Base-by-base conservation (phyloP, 2,888 invertebrate genomes). In the Taenaris catops region DNA sequence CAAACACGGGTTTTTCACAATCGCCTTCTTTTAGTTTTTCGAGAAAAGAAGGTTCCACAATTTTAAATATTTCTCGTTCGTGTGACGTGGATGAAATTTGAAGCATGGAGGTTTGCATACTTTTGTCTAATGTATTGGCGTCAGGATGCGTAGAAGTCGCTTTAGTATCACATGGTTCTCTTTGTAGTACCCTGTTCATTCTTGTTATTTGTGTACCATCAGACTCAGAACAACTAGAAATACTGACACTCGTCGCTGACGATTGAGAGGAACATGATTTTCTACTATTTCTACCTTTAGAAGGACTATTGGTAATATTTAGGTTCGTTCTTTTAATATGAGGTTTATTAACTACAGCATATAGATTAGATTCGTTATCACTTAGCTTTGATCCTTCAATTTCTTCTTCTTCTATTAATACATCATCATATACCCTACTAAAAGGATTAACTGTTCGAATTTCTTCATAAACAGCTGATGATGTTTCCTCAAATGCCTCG, bases 1-100 rank as follows among this genome's bases (percentile, higher is more conserved):
- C 93, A 70, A 95, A 96, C 1, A 96, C 94, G 2, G 96, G 95
- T 57, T 93, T 94, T 56, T 91, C 71, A 63, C 88, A 89, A 48
- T 89, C 90, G 3, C 89, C 90, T 63, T 90, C 75, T 61, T 90
- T 92, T 7, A 93, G 69, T 66, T 92, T 92, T 50, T 89, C 90
- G 43, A 93, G 71, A 59, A 93, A 93, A 6, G 93, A 93, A 16
- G 91, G 90, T 54, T 92, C 92, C 7, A 93, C 87, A 21, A 92
- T 79, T 58, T 91, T 90, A 32, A 91, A 78, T 5, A 89, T 58
- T 48, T 90, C 89, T 58, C 67, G 74, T 54, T 88, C 56, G 40
- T 78, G 72, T 9, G 74, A 65, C 17, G 71, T 51, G 14, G 55
- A 66, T 12, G 79, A 74, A 7, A 69, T 43, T 41, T 75, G 69